Evolutionary conservation across 2,113 vertebrate genomes (phyloP).

Genomic region (Ceratotherium simum): DNA sequence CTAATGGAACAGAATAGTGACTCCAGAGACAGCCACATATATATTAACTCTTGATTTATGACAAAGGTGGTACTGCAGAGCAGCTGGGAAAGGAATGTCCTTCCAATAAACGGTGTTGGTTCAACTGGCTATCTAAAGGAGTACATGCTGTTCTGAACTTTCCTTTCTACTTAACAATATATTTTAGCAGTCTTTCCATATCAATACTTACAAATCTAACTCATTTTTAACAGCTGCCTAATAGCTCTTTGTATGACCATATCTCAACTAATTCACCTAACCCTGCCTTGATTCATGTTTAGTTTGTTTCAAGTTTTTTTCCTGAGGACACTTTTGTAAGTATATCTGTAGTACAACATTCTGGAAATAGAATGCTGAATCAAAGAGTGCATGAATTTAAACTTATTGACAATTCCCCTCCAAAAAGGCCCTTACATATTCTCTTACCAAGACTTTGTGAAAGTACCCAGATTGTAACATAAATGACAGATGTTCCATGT

Average conservation of each 20-base stretch:
- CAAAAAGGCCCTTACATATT: not conserved
- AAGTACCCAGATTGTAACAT: slow-evolving; percentile 1
- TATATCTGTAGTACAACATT: not conserved
- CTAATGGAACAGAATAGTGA: not conserved
- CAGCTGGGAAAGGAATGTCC: not conserved
- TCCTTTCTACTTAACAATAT: not conserved
- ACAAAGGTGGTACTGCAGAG: not conserved
- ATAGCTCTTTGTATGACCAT: not conserved
- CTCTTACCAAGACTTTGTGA: not conserved
- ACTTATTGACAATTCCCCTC: not conserved
- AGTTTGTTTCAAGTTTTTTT: not conserved
- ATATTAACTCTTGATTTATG: not conserved
- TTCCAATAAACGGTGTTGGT: not conserved
- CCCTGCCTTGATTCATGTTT: not conserved
- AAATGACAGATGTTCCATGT: slow-evolving; percentile 26
- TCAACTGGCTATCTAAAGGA: not conserved
- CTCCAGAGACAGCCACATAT: not conserved
- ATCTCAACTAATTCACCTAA: not conserved
- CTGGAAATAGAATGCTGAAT: not conserved
- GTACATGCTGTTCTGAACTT: not conserved
- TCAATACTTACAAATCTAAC: not conserved
- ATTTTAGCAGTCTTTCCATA: not conserved
- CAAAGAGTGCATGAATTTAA: not conserved
- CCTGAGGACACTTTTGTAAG: not conserved
- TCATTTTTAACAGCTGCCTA: not conserved